These are phyloP conservation scores for Apocrypta bakeri DNA, from an alignment of 1,140 invertebrate genomes.

Conservation along the genomic window DNA sequence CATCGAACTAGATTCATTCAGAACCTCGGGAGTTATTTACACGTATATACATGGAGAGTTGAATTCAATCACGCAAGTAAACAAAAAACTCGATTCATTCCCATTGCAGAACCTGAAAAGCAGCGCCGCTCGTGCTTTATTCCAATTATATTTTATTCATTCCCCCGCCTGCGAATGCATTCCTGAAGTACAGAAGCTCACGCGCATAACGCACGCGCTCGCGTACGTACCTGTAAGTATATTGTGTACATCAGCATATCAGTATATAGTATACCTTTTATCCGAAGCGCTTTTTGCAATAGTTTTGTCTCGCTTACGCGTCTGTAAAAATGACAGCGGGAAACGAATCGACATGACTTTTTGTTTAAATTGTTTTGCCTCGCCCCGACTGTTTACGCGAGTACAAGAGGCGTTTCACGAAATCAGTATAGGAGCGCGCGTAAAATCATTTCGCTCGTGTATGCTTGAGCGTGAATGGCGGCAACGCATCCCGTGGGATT, in stretches of 20 bases:
- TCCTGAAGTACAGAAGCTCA: too few relatives aligned
- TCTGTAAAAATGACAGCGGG: constrained; percentile 18
- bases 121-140: neutral
- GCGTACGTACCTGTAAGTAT: too few relatives aligned
- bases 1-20: too few relatives aligned
- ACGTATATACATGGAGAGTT: neutral
- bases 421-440: constrained; percentile 18
- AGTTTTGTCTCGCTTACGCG: neutral
- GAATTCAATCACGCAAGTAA: neutral
- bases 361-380: constrained; percentile 29
- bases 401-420: neutral
- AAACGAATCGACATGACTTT: constrained; percentile 26
- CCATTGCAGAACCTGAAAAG: neutral
- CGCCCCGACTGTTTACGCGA: neutral
- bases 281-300: constrained; percentile 11
- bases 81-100: neutral
- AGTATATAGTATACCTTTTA: neutral
- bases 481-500: neutral
- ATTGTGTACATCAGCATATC: too few relatives aligned
- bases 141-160: neutral
- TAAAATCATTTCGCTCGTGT: constrained; percentile 30
- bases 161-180: neutral
- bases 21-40: neutral
- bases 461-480: neutral
- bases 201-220: too few relatives aligned